A percentile compares a stretch with the other conserved stretches of the same genome.
phyloP scores from a whole-genome alignment of 2,797 vertebrate genomes.

The Dendrocincla fuliginosa region DNA sequence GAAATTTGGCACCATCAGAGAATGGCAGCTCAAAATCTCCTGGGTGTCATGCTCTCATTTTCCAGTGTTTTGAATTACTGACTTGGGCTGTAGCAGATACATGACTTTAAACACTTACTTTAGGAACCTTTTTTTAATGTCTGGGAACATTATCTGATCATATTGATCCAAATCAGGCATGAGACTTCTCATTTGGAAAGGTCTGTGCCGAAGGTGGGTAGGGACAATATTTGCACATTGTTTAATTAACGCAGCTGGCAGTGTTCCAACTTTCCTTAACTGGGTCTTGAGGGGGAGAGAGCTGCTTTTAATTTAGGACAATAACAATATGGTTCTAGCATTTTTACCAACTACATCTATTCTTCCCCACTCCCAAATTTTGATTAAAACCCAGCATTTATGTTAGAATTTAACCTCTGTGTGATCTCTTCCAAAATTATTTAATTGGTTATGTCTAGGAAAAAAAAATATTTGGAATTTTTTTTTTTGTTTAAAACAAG shows the following conservation, averaged over 20 bases:
- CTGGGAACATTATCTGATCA: neutral
- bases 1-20: neutral
- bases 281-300: neutral
- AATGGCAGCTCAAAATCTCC: neutral
- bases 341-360: neutral
- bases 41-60: neutral
- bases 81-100: neutral
- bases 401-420: slow-evolving; percentile 47
- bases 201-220: neutral
- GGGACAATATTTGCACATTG: neutral
- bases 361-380: neutral
- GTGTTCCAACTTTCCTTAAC: neutral
- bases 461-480: neutral
- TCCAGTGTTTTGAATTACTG: neutral
- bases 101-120: neutral
- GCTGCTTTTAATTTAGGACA: neutral
- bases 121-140: neutral
- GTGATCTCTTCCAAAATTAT: neutral
- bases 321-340: neutral
- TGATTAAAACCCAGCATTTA: slow-evolving; percentile 36
- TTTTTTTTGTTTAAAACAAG: neutral
- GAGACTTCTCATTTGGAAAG: neutral
- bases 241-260: neutral
- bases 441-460: slow-evolving; percentile 9
- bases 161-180: neutral